These are phyloP conservation scores for Salvelinus alpinus DNA, from an alignment of 2,113 vertebrate species.

Conservation along the genomic window DNA sequence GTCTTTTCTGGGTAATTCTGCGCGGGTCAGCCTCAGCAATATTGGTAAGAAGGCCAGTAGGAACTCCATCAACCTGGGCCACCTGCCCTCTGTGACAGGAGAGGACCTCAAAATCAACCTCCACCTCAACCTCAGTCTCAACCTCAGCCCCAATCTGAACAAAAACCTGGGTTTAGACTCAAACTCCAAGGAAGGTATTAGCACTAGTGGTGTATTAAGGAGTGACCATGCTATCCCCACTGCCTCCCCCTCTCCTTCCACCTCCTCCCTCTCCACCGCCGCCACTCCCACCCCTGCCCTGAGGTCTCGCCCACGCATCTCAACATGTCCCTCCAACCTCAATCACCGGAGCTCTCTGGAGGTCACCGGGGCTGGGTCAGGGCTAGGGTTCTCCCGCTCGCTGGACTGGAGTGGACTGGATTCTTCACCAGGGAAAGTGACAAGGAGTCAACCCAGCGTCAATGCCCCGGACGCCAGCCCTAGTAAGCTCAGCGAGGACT, in stretches of 20 bases:
- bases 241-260: constrained; percentile 55
- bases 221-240: constrained; percentile 51
- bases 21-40: constrained; percentile 68
- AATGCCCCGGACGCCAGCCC: constrained; percentile 57
- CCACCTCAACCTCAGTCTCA: constrained; percentile 76
- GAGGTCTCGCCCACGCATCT: constrained; percentile 76
- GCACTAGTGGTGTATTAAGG: constrained; percentile 55
- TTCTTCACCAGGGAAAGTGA: constrained; percentile 39
- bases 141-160: constrained; percentile 67
- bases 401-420: constrained; percentile 67
- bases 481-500: constrained; percentile 68
- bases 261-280: constrained; percentile 35
- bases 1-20: constrained; percentile 73
- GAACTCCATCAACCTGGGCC: constrained; percentile 80
- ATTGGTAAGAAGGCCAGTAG: constrained; percentile 70
- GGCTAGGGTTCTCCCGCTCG: constrained; percentile 65
- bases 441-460: constrained; percentile 52
- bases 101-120: constrained; percentile 77
- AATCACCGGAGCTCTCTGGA: constrained; percentile 77
- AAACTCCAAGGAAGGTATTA: constrained; percentile 53
- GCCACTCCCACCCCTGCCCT: constrained; percentile 66
- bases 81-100: constrained; percentile 77
- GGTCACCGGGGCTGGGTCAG: constrained; percentile 52
- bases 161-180: constrained; percentile 48
- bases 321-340: constrained; percentile 75